Conservation (phyloP, 2,888 invertebrate genomes). For the Camptogramma bilineatum region DNA sequence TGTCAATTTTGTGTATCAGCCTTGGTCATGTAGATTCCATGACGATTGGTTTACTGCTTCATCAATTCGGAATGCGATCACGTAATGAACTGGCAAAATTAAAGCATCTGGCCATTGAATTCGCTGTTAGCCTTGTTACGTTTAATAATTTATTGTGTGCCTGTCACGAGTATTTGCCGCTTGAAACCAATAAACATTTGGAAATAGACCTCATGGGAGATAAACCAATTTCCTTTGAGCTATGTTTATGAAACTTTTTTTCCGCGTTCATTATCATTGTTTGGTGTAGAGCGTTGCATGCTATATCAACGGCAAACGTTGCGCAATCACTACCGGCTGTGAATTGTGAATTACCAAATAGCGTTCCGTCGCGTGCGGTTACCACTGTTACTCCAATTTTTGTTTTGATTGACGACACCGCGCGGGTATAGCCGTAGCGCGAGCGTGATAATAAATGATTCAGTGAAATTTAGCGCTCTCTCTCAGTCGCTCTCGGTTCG, state of each 20-base stretch:
- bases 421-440: slow-evolving; percentile 42
- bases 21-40: slow-evolving; percentile 44
- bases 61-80: slow-evolving; percentile 32
- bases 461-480: slow-evolving; percentile 42
- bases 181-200: slow-evolving; percentile 14
- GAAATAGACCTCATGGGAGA: slow-evolving; percentile 24
- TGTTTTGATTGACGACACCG: slow-evolving; percentile 48
- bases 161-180: slow-evolving; percentile 18
- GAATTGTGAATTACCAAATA: slow-evolving; percentile 39
- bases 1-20: slow-evolving; percentile 56
- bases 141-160: slow-evolving; percentile 21
- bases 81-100: slow-evolving; percentile 36
- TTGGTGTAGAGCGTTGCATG: slow-evolving; percentile 31
- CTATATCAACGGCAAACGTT: slow-evolving; percentile 40
- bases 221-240: slow-evolving; percentile 34
- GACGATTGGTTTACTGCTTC: slow-evolving; percentile 34
- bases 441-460: slow-evolving; percentile 60
- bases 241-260: slow-evolving; percentile 38
- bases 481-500: slow-evolving; percentile 29
- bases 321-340: slow-evolving; percentile 42
- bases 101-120: slow-evolving; percentile 27
- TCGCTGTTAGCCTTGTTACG: slow-evolving; percentile 20
- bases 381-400: slow-evolving; percentile 43
- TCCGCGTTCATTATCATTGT: slow-evolving; percentile 31
- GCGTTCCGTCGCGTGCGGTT: slow-evolving; percentile 42